Evolutionary conservation across 2,113 vertebrate species (phyloP).

Genomic region (Macquaria ambigua): DNA sequence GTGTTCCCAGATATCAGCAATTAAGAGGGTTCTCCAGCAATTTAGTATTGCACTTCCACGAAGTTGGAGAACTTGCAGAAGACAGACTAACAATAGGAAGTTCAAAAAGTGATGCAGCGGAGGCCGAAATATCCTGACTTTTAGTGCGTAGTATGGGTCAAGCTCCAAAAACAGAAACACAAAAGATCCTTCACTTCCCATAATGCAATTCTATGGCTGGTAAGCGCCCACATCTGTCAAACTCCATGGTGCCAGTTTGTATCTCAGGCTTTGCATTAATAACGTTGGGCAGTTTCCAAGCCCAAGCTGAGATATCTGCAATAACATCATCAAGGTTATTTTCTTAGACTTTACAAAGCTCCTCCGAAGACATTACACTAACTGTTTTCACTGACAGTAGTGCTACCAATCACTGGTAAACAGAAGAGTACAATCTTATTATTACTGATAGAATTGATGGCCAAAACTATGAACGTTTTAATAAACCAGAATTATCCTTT

Average conservation of each 20-base stretch:
- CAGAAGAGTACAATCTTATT: neutral
- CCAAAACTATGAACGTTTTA: neutral
- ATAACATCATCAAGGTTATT: neutral
- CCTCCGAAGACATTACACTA: neutral
- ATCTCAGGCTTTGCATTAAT: neutral
- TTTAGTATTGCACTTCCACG: neutral
- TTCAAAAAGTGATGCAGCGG: neutral
- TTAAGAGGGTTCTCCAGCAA: neutral
- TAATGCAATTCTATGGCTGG: neutral
- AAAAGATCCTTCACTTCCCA: neutral
- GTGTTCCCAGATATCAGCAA: neutral
- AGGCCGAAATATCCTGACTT: neutral
- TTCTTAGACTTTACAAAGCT: neutral
- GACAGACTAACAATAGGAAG: neutral
- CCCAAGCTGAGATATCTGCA: no score
- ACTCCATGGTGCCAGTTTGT: neutral
- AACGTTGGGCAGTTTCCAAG: neutral
- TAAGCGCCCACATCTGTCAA: neutral
- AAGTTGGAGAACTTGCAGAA: neutral
- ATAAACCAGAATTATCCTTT: neutral
- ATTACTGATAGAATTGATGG: neutral
- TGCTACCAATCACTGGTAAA: neutral
- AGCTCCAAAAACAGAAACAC: neutral
- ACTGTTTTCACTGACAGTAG: neutral
- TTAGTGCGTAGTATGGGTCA: neutral